Conservation (phyloP, 2,888 invertebrate species). For the Acrobasis suavella region DNA sequence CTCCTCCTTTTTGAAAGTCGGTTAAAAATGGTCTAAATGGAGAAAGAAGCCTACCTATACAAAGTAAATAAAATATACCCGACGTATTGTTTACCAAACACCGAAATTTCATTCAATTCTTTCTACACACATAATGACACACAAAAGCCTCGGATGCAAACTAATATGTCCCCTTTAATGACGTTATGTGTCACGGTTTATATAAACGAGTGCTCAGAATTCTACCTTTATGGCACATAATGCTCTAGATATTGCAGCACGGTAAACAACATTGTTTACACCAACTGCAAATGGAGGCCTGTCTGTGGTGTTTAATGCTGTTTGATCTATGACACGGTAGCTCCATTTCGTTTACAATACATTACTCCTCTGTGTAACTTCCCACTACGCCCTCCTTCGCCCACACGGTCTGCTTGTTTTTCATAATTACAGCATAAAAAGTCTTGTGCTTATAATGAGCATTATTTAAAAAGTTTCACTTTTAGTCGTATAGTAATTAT, state of each 20-base stretch:
- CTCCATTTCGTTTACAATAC: slow-evolving; percentile 2
- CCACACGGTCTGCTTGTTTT: neutral
- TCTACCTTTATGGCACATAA: neutral
- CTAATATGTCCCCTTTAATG: too few species aligned
- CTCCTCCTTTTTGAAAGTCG: too few species aligned
- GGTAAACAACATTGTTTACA: neutral
- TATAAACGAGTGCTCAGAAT: neutral
- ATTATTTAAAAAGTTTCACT: too few species aligned
- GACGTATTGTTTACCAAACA: too few species aligned
- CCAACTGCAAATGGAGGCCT: neutral
- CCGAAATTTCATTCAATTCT: too few species aligned
- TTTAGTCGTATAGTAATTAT: too few species aligned
- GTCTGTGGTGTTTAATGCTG: slow-evolving; percentile 3
- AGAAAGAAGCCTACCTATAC: too few species aligned
- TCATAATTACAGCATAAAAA: neutral
- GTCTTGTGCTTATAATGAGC: too few species aligned
- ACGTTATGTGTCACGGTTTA: neutral
- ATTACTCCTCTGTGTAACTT: neutral
- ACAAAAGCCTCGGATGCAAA: too few species aligned
- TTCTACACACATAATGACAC: too few species aligned
- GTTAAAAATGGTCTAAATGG: too few species aligned
- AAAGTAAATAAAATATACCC: too few species aligned
- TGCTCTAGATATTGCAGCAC: neutral
- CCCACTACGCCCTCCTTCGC: neutral
- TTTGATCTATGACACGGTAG: slow-evolving; percentile 5